phyloP scores from a whole-genome alignment of 2,113 vertebrate species.

The Oenanthe oenanthe region DNA sequence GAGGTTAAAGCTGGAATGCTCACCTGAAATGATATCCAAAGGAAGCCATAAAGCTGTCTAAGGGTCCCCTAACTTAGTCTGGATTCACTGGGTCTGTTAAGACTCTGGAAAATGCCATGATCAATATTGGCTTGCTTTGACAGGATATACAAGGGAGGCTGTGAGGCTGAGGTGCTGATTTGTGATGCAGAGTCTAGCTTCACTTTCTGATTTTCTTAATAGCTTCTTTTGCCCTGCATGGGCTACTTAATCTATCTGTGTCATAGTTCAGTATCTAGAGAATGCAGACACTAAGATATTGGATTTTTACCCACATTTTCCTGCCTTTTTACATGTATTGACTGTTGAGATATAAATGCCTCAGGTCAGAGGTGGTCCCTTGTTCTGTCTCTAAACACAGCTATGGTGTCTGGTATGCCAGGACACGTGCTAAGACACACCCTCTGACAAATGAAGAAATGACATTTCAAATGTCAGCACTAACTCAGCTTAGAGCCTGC shows the following conservation, averaged over 20 bases:
- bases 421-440: background rate
- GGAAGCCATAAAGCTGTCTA: background rate
- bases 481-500: background rate
- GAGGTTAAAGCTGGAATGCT: background rate
- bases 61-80: background rate
- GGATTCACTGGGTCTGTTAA: background rate
- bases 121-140: background rate
- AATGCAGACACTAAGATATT: background rate
- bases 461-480: background rate
- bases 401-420: background rate
- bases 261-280: background rate
- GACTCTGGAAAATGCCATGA: background rate
- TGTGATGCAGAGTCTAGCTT: background rate
- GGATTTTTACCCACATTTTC: background rate
- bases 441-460: background rate
- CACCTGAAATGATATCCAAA: background rate
- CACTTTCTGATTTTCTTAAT: background rate
- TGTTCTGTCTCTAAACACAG: background rate
- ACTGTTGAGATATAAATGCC: background rate
- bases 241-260: background rate
- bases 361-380: background rate
- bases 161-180: background rate
- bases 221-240: background rate
- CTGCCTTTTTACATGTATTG: background rate
- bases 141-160: background rate